These are phyloP conservation scores for Tringa solitaria DNA, from an alignment of 2,113 vertebrate species.

Conservation along the genomic window DNA sequence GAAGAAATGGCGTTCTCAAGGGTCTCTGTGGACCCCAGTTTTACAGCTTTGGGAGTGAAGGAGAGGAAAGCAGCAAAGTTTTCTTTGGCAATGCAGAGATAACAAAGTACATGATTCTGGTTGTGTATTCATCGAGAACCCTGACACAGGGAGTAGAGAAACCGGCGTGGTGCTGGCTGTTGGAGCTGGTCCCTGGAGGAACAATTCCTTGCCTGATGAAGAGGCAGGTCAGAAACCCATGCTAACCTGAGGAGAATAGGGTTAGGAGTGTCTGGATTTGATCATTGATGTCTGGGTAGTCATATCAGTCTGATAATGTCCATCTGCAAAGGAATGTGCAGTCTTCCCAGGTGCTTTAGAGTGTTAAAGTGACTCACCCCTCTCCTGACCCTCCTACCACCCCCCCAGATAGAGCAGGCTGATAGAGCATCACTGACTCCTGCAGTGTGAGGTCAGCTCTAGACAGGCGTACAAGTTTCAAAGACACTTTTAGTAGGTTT, in stretches of 20 bases:
- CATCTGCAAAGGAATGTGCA: background rate
- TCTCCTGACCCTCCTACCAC: background rate
- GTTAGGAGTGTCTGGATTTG: background rate
- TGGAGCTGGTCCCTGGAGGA: background rate
- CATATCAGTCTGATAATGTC: background rate
- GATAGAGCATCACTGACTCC: background rate
- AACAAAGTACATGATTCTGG: background rate
- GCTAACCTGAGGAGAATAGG: background rate
- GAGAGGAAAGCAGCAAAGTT: background rate
- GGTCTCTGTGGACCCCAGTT: background rate
- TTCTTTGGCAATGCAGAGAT: background rate
- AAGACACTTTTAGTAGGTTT: background rate
- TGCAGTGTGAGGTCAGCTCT: background rate
- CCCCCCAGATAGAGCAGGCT: background rate
- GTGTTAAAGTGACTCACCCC: background rate
- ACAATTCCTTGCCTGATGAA: background rate
- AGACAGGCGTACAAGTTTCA: background rate
- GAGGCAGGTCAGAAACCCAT: background rate
- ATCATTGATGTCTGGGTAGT: background rate
- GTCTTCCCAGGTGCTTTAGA: background rate
- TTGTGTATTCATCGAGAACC: background rate
- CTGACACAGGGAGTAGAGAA: background rate
- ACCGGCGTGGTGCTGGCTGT: background rate
- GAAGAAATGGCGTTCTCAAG: background rate
- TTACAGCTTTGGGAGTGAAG: background rate